A percentile compares a stretch with the other conserved stretches of the same genome.
phyloP scores from a whole-genome alignment of 2,888 invertebrate species.

The Amorpha juglandis region DNA sequence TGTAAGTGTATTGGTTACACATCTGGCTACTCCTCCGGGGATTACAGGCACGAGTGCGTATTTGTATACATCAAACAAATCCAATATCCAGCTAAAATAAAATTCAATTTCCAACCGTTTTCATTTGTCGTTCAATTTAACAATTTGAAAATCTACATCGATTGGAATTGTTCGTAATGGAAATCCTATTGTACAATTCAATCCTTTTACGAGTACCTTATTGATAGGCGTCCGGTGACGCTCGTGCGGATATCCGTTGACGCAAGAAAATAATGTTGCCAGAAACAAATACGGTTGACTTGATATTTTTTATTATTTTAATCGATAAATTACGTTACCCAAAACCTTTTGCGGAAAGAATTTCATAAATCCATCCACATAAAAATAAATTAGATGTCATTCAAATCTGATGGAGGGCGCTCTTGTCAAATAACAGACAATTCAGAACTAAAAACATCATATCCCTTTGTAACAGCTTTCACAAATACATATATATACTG shows the following conservation, averaged over 20 bases:
- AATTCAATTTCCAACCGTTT: neutral
- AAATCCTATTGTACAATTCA: neutral
- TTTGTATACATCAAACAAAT: neutral
- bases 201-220: conserved; percentile 2
- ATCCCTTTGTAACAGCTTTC: neutral
- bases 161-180: neutral
- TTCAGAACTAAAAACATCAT: too few species aligned
- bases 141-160: neutral
- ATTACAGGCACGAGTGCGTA: too few species aligned
- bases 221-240: neutral
- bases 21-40: too few species aligned
- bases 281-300: neutral
- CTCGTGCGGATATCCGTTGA: conserved; percentile 7
- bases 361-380: too few species aligned
- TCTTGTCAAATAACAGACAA: too few species aligned
- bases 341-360: too few species aligned
- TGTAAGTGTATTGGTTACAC: too few species aligned
- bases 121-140: conserved; percentile 20
- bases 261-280: neutral
- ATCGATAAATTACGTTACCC: too few species aligned
- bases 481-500: neutral
- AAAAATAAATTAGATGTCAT: too few species aligned
- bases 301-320: too few species aligned
- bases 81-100: neutral
- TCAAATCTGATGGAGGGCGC: too few species aligned